Base-by-base conservation (phyloP, 2,113 vertebrate species). In the Thalassoma bifasciatum region DNA sequence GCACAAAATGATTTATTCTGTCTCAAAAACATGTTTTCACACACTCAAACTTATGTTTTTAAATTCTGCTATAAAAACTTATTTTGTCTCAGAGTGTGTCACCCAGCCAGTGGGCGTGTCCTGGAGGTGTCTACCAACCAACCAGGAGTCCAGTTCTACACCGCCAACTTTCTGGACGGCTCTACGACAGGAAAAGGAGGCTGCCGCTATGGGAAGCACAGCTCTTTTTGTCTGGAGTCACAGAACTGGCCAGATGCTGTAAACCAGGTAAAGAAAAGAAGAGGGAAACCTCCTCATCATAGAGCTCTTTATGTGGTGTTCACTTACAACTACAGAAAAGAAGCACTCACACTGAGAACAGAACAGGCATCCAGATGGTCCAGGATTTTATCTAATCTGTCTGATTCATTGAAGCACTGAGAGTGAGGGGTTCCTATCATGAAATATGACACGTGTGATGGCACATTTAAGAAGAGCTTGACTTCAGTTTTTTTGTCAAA, bases 61-160 rank as follows among this genome's bases (percentile, higher is more conserved):
- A 22, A 50, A 23, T 8, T 38, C 19, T 53, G 14, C 1, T 0
- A 51, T 44, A 1, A 54, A n/a, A 65, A 58, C 7, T n/a, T 23
- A 46, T 7, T 30, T 75, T n/a, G 17, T 76, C 58, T 22, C 47
- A 99, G 98, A 89, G 96, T 94, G 75, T 52, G 21, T 74, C 97
- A 99, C 66, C 84, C 91, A 0, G 86, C 84, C 58, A 96, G 93
- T 0, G 96, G 98, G 24, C 93, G 96, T 79, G 81, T 93, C 13
- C 90, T 99, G 62, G 95, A 96, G 58, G 93, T 99, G 42, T 92
- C 94, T 42, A 98, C 96, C 76, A 97, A 94, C 37, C 96, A 98
- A 74, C 96, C 97, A 1, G 98, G 98, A 0, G 65, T 99, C 83
- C 98, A 99, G 87, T 97, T 99, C 80, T 99, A 99, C 81, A 99